phyloP scores from a whole-genome alignment of 2,888 invertebrate species.

The Mimas tiliae region DNA sequence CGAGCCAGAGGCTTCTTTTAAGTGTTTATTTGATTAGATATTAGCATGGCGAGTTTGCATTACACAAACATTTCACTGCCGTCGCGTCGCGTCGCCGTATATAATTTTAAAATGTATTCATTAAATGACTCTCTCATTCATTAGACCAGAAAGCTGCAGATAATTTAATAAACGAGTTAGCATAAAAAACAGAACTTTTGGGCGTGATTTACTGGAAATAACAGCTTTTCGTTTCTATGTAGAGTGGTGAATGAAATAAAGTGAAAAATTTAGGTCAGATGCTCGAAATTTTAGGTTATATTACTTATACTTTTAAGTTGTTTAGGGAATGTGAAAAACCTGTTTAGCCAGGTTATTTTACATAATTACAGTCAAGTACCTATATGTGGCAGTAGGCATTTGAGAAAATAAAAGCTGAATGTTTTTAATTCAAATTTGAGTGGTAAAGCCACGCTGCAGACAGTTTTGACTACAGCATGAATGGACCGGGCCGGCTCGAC shows the following conservation, averaged over 20 bases:
- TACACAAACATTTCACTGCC: conserved; percentile 17
- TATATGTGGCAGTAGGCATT: too few relatives aligned
- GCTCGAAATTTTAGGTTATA: not conserved
- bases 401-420: too few relatives aligned
- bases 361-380: too few relatives aligned
- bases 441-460: too few relatives aligned
- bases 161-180: not conserved
- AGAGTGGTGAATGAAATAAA: not conserved
- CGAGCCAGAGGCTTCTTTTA: not conserved
- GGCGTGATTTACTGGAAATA: conserved; percentile 9
- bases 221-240: conserved; percentile 9
- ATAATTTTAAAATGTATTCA: conserved; percentile 24
- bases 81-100: not conserved
- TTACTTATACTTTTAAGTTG: too few relatives aligned
- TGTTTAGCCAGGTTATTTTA: too few relatives aligned
- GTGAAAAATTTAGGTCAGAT: conserved; percentile 11
- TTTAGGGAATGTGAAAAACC: too few relatives aligned
- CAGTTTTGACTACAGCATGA: too few relatives aligned
- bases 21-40: conserved; percentile 38
- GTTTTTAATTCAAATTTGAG: too few relatives aligned
- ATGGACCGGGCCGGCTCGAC: too few relatives aligned
- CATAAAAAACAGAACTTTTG: not conserved
- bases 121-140: not conserved
- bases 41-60: conserved; percentile 32
- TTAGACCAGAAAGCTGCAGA: not conserved